Evolutionary conservation across 2,113 vertebrate genomes (phyloP), one percentile per base, ranked within the genome.

Genomic region (Hippocampus barbouri): DNA sequence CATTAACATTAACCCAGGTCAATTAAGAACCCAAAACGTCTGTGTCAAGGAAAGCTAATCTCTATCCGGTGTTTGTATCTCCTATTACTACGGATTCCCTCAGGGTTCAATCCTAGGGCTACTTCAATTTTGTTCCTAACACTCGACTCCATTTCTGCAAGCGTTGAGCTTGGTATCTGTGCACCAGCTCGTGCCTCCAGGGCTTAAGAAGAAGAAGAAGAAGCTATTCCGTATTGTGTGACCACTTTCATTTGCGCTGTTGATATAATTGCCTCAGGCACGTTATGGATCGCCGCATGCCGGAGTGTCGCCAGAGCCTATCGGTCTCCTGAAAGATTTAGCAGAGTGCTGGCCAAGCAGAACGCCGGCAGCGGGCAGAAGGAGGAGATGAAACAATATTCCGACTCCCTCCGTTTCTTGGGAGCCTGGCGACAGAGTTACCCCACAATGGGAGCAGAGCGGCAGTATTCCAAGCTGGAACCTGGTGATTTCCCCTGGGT

Each of bases 401-500:
- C 51, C 61, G 38, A 70, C 66, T 67, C 57, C 73, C 75, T 59
- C 16, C 45, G 4, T 57, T 79, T 82, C 47, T 74, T 68, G 4
- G 69, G 2, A 45, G 56, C 16, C 47, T 30, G 60, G 40, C 61
- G 59, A 47, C 66, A 21, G 34, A 47, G 74, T 68, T 73, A 30
- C 65, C 56, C 49, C 66, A 69, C 30, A 38, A 79, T 71, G 53
- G 68, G 59, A 79, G 53, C 72, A 30, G 20, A 79, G 73, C 77
- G 49, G 72, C 69, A 63, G 73, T 27, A 72, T 76, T 76, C 74
- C 62, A 68, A 77, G 75, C 79, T 61, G 64, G 66, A 81, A 73
- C 71, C 25, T 38, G 75, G 60, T 80, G 63, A 87, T 88, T 85
- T 87, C 87, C 85, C 87, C 0, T 12, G 77, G 77, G 34, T 57